phyloP scores from a whole-genome alignment of 2,888 invertebrate species.

The Amphimallon solstitiale region DNA sequence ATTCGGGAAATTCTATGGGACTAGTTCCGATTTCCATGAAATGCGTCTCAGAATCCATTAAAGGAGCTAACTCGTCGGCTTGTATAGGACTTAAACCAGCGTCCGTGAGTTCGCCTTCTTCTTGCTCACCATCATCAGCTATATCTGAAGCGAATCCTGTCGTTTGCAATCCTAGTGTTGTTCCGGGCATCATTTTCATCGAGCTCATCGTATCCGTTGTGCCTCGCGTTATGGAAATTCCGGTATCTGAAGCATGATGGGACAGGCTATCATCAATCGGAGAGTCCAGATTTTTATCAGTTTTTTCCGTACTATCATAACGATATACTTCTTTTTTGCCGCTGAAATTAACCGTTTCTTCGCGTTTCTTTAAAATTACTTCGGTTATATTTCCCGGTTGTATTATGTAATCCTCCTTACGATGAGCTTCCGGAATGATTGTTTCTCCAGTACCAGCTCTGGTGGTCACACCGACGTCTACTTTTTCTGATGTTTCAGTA shows the following conservation, averaged over 20 bases:
- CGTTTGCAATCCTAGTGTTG: constrained; percentile 59
- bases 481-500: constrained; percentile 63
- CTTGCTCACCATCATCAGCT: constrained; percentile 59
- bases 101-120: constrained; percentile 67
- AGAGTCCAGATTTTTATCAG: constrained; percentile 55
- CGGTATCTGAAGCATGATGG: constrained; percentile 67
- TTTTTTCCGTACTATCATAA: constrained; percentile 59
- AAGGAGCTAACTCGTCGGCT: constrained; percentile 63
- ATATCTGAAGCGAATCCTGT: constrained; percentile 64
- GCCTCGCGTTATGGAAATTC: constrained; percentile 66
- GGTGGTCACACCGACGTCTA: constrained; percentile 64
- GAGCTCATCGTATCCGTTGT: constrained; percentile 63
- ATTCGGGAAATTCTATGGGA: constrained; percentile 65
- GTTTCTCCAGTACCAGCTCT: constrained; percentile 60
- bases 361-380: constrained; percentile 59
- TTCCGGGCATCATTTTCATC: constrained; percentile 57
- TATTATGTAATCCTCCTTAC: constrained; percentile 59
- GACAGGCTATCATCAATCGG: constrained; percentile 66
- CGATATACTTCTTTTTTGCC: constrained; percentile 65
- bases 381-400: constrained; percentile 55
- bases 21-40: constrained; percentile 65
- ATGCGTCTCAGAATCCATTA: constrained; percentile 59
- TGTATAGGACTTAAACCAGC: constrained; percentile 68
- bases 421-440: constrained; percentile 49
- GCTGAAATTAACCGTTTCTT: constrained; percentile 66